These are phyloP conservation scores for Odocoileus virginianus DNA, from an alignment of 2,113 vertebrate genomes.

Conservation along the genomic window DNA sequence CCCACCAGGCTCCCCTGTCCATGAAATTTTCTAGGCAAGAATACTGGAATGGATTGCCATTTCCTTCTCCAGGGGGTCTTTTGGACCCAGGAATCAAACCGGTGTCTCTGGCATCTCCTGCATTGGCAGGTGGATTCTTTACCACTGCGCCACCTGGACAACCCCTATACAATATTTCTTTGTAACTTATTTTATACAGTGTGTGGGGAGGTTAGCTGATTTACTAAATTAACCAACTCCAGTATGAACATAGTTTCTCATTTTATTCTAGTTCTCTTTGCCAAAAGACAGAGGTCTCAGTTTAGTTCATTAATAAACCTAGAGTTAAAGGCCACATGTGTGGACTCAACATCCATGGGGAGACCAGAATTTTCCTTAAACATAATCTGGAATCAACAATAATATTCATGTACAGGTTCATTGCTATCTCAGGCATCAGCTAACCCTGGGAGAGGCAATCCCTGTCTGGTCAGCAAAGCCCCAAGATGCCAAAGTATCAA, in stretches of 20 bases:
- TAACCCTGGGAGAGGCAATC: neutral
- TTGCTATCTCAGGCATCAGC: neutral
- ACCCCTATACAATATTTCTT: neutral
- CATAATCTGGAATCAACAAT: neutral
- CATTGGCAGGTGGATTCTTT: neutral
- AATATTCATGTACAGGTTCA: neutral
- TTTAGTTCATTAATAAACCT: neutral
- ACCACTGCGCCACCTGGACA: neutral
- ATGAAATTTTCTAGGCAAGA: neutral
- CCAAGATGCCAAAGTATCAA: neutral
- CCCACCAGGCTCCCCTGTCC: neutral
- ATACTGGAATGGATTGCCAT: neutral
- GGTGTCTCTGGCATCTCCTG: neutral
- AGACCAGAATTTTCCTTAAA: neutral
- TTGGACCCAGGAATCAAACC: neutral
- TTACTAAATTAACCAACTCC: neutral
- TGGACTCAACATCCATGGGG: neutral
- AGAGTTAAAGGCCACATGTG: neutral
- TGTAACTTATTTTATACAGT: neutral
- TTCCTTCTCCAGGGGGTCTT: neutral
- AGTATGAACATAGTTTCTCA: neutral
- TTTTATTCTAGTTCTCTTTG: neutral
- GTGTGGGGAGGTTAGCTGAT: neutral
- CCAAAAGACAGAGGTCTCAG: neutral
- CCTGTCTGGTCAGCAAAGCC: neutral